Percentiles rank a stretch among this genome's conserved stretches.
phyloP scores from a whole-genome alignment of 2,113 vertebrate genomes.

The Planiliza haematocheilus region DNA sequence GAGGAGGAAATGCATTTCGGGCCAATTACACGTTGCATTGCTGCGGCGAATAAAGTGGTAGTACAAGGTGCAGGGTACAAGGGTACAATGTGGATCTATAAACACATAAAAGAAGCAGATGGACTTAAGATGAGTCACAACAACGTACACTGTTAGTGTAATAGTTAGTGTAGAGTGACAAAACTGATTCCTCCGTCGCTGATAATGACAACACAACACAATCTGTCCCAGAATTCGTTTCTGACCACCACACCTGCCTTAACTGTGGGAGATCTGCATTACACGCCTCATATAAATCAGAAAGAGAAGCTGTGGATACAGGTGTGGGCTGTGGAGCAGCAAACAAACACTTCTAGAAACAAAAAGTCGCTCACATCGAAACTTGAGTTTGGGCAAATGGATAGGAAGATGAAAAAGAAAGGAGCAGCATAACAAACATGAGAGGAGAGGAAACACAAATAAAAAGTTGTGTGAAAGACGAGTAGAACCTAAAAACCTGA shows the following conservation, averaged over 20 bases:
- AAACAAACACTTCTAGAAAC: constrained; percentile 2
- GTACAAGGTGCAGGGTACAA: too few relatives aligned
- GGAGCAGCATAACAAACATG: neutral
- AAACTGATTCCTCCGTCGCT: neutral
- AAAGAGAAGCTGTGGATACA: neutral
- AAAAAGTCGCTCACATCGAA: neutral
- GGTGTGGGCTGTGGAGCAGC: too few relatives aligned
- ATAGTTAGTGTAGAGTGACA: constrained; percentile 2
- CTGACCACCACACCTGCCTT: too few relatives aligned
- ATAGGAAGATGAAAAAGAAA: too few relatives aligned
- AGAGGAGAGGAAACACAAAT: neutral
- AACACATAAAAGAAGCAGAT: too few relatives aligned
- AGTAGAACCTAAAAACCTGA: neutral
- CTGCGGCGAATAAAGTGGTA: too few relatives aligned
- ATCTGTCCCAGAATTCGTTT: too few relatives aligned
- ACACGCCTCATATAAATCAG: neutral
- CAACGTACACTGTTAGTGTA: constrained; percentile 7
- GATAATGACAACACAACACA: neutral
- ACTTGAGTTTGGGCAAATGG: neutral
- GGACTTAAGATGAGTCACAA: neutral
- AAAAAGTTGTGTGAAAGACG: neutral
- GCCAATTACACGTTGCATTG: too few relatives aligned
- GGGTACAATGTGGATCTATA: too few relatives aligned
- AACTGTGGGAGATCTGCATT: neutral
- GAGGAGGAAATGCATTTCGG: too few relatives aligned